Evolutionary conservation across 2,888 invertebrate species (phyloP), one percentile per base, ranked within the genome.

Genomic region (Apotomis betuletana): DNA sequence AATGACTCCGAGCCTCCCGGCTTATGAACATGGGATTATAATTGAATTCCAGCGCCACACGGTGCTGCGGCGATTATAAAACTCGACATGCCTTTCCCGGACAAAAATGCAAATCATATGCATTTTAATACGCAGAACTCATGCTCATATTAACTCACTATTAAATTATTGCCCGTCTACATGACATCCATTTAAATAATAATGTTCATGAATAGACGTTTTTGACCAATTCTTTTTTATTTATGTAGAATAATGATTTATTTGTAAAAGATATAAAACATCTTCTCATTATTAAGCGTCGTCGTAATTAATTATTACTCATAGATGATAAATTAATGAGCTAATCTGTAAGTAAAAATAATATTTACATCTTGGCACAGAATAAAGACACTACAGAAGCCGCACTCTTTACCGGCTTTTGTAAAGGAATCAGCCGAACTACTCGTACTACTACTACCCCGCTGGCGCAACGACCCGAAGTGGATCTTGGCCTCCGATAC

Each of bases 91-190:
- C 78, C 77, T 84, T 83, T 82, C 77, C 76, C 78, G 77, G 78
- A 83, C 83, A 82, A 85, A 87, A 84, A 90, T 89, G 87, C 85
- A 85, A 88, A 89, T 88, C 74, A 63, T 74, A 78, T 77, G 80
- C 77, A 73, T 76, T 85, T 82, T 82, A 81, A 83, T 81, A 85
- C 80, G 81, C 82, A 80, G 73, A 77, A 76, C 81, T 2, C 78
- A 82, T 80, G 81, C 77, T 76, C 76, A 77, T 75, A 78, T 79
- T 81, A 81, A 79, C 81, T 79, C 77, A 80, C 76, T 77, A 79
- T 81, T 81, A 83, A 87, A 81, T 85, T 85, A 86, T 84, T 79
- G 80, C 79, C 80, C 81, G 81, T 79, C 83, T 83, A 75, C 84
- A 85, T 84, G 83, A 83, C 79, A 79, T 81, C 81, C 77, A 88